These are phyloP conservation scores for Lepisosteus osseus DNA, from an alignment of 2,113 vertebrate genomes.

Conservation along the genomic window DNA sequence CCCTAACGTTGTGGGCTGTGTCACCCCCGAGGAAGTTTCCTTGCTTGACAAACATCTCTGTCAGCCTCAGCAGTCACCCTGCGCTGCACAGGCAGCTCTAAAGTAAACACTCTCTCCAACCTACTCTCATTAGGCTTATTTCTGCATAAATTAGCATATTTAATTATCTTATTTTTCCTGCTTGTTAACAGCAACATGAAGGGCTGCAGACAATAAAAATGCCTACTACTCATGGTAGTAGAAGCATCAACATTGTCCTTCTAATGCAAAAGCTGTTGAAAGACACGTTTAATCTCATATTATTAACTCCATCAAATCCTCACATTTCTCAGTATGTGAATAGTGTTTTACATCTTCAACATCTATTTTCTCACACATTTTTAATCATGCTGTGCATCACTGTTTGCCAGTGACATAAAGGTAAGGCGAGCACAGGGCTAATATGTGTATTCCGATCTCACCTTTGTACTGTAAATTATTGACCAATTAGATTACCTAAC, in stretches of 20 bases:
- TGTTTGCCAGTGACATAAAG: too few species aligned
- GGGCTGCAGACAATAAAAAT: slow-evolving; percentile 67
- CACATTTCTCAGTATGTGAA: too few species aligned
- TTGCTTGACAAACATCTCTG: slow-evolving; percentile 34
- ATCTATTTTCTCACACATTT: too few species aligned
- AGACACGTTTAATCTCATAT: too few species aligned
- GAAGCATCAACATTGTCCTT: slow-evolving; percentile 71
- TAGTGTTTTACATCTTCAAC: too few species aligned
- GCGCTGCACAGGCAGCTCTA: slow-evolving; percentile 59
- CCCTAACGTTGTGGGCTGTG: slow-evolving; percentile 13
- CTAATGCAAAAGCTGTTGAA: too few species aligned
- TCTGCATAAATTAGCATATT: slow-evolving; percentile 96
- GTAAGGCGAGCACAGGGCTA: too few species aligned
- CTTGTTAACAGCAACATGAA: slow-evolving; percentile 94
- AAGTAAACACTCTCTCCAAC: slow-evolving; percentile 80
- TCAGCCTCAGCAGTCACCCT: slow-evolving; percentile 49
- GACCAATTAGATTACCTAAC: too few species aligned
- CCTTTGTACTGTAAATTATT: too few species aligned
- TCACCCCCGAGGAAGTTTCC: slow-evolving; percentile 38
- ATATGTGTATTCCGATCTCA: too few species aligned
- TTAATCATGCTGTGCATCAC: too few species aligned
- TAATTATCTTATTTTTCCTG: slow-evolving; percentile 92
- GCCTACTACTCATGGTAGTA: slow-evolving; percentile 64
- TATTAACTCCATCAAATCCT: too few species aligned
- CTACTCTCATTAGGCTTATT: slow-evolving; percentile 92